Percentiles rank a stretch among this genome's conserved stretches.
These are phyloP conservation scores for Cynopterus sphinx DNA, from an alignment of 2,797 vertebrate species.

Conservation along the genomic window DNA sequence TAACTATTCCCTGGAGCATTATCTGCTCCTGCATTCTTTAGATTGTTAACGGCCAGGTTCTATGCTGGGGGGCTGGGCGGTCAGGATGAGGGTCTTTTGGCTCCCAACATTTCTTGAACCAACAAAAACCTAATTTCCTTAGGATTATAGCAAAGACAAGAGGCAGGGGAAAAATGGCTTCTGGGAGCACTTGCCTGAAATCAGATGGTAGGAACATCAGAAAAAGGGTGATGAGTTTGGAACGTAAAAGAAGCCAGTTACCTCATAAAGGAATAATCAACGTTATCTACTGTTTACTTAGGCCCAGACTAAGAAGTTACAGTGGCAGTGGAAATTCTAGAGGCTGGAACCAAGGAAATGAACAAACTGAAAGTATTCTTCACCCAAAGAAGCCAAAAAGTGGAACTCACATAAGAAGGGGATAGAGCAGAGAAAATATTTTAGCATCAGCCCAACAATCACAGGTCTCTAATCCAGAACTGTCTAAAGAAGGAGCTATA, in stretches of 20 bases:
- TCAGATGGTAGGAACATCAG: neutral
- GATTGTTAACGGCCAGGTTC: too few species aligned
- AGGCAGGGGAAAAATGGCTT: neutral
- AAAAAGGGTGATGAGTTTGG: neutral
- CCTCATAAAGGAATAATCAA: neutral
- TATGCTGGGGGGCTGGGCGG: too few species aligned
- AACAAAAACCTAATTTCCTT: neutral
- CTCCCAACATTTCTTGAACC: too few species aligned
- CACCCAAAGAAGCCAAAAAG: neutral
- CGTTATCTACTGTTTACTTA: neutral
- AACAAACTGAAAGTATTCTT: neutral
- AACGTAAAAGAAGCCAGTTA: neutral
- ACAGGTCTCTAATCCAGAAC: neutral
- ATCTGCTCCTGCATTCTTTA: too few species aligned
- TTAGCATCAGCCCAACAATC: neutral
- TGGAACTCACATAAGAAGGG: neutral
- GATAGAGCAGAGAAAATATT: neutral
- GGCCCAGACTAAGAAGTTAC: neutral
- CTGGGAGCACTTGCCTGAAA: neutral
- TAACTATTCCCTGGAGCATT: too few species aligned
- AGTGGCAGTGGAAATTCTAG: neutral
- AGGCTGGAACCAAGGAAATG: neutral
- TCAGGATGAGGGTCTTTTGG: too few species aligned
- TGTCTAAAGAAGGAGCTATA: neutral
- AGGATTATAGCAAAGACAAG: neutral